Evolutionary conservation across 2,797 vertebrate genomes (phyloP).

Genomic region (Pseudochirops corinnae): DNA sequence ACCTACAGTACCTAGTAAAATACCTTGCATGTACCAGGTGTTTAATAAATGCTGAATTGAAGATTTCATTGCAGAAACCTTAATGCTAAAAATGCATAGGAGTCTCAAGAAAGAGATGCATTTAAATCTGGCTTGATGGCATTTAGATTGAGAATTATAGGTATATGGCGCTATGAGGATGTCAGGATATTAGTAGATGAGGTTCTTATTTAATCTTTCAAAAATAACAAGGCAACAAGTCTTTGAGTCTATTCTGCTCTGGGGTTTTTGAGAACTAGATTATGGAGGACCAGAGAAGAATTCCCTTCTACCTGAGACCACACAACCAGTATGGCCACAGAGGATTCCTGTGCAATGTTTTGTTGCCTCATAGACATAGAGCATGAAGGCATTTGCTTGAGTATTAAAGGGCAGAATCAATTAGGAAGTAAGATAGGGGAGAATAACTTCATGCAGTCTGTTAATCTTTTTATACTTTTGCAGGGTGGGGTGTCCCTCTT

Average conservation of each 20-base stretch:
- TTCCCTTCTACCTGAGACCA: not conserved
- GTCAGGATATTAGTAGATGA: not conserved
- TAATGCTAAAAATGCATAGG: not conserved
- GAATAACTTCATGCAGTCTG: not conserved
- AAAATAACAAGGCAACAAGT: not conserved
- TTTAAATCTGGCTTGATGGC: not conserved
- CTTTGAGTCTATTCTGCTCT: not conserved
- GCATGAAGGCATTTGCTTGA: not conserved
- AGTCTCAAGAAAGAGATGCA: not conserved
- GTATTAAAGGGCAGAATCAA: not conserved
- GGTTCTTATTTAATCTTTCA: not conserved
- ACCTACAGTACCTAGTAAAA: not conserved
- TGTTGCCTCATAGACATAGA: not conserved
- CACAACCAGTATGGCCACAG: not conserved
- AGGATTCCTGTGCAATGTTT: not conserved
- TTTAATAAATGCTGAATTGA: not conserved
- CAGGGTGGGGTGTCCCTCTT: not conserved
- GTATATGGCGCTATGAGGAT: not conserved
- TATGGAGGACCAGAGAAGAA: not conserved
- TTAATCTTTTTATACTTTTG: not conserved
- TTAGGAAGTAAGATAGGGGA: not conserved
- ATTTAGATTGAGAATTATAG: not conserved
- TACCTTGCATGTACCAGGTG: not conserved
- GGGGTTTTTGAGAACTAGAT: not conserved
- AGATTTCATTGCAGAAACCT: not conserved